Evolutionary conservation across 2,113 vertebrate species (phyloP).

Genomic region (Ivindomyrus marchei): DNA sequence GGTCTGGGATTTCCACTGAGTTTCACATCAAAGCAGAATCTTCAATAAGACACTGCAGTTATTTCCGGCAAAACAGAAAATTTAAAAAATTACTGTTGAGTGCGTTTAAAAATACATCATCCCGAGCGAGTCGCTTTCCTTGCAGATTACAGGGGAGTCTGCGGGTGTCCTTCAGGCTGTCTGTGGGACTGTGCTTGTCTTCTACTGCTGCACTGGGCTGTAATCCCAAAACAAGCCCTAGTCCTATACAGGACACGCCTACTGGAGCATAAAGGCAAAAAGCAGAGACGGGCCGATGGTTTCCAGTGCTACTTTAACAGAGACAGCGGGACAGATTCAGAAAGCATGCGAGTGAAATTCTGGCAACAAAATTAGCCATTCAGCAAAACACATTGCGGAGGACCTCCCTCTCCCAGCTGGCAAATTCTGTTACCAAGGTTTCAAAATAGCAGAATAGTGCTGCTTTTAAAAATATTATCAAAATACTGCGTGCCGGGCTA

Average conservation of each 20-base stretch:
- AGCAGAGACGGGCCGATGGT: not conserved
- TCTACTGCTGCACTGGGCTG: not conserved
- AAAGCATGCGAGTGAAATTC: not conserved
- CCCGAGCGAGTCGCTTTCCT: not conserved
- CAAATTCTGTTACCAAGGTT: not conserved
- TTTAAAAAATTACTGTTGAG: not conserved
- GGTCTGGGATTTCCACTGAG: not conserved
- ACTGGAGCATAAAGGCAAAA: not conserved
- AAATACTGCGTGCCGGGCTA: not conserved
- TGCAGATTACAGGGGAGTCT: not conserved
- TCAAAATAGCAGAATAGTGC: not conserved
- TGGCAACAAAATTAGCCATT: not conserved
- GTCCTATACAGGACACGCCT: not conserved
- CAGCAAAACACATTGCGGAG: not conserved
- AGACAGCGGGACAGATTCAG: not conserved
- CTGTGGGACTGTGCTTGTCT: not conserved
- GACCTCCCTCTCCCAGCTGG: not conserved
- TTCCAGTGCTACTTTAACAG: not conserved
- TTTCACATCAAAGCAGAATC: constrained; percentile 4
- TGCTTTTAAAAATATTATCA: not conserved
- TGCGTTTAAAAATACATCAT: constrained; percentile 21
- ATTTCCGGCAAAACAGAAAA: constrained; percentile 20
- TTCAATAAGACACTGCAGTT: constrained; percentile 17
- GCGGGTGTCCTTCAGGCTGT: not conserved
- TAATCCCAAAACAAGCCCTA: not conserved